Conservation (phyloP, 2,797 vertebrate species). For the Clarias laeviceps region DNA sequence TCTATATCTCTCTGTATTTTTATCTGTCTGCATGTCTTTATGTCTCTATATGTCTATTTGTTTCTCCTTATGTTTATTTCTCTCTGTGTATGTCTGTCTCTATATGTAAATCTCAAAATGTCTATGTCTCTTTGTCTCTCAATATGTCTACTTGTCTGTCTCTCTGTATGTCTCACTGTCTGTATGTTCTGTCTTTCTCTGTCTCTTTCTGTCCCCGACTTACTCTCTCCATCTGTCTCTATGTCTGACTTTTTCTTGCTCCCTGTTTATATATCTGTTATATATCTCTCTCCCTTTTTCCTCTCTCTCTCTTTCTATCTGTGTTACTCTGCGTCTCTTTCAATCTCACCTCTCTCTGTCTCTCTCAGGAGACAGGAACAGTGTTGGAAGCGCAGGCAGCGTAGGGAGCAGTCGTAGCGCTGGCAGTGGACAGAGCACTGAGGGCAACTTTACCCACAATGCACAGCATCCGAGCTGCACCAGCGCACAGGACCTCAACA, state of each 20-base stretch:
- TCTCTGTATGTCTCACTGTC: background rate
- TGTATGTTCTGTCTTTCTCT: background rate
- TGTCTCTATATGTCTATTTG: too few species aligned
- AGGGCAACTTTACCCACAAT: constrained; percentile 78
- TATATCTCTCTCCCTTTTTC: too few species aligned
- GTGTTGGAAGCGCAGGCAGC: constrained; percentile 90
- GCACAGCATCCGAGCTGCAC: constrained; percentile 75
- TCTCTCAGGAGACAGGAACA: constrained; percentile 88
- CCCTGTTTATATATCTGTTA: constrained; percentile 8
- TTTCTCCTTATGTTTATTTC: too few species aligned
- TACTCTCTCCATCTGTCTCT: background rate
- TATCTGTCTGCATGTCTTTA: background rate
- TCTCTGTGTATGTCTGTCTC: too few species aligned
- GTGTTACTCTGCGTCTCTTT: too few species aligned
- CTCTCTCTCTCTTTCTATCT: constrained; percentile 23
- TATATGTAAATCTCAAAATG: too few species aligned
- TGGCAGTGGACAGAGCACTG: constrained; percentile 93
- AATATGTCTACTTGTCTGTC: background rate
- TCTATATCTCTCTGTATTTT: background rate
- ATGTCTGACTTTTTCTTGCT: background rate
- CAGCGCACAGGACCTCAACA: constrained; percentile 67
- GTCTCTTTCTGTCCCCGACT: background rate
- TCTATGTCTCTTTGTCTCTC: too few species aligned
- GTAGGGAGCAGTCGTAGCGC: constrained; percentile 94
- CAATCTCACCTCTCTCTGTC: constrained; percentile 36